phyloP scores from a whole-genome alignment of 2,888 invertebrate species.

The Macrosoma leucophasiata region DNA sequence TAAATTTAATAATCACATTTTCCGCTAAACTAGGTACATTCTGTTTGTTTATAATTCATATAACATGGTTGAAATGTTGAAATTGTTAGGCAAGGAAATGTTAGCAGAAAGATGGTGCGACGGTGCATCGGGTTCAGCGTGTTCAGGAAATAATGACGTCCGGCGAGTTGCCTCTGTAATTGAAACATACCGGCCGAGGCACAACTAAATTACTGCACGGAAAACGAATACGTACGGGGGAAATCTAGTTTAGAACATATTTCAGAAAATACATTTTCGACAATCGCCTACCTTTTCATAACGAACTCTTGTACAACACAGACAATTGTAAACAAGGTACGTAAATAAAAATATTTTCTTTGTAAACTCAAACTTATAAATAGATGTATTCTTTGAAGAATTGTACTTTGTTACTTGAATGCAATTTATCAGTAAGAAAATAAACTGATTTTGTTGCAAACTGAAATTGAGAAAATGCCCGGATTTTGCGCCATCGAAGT shows the following conservation, averaged over 20 bases:
- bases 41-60: no score
- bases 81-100: conserved; percentile 14
- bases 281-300: no score
- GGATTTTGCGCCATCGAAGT: conserved; percentile 47
- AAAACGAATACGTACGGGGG: conserved; percentile 47
- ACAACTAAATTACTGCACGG: conserved; percentile 48
- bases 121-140: conserved; percentile 25
- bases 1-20: no score
- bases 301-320: neutral
- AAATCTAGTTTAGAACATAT: conserved; percentile 47
- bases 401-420: conserved; percentile 59
- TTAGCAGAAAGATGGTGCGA: conserved; percentile 19
- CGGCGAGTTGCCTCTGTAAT: conserved; percentile 45
- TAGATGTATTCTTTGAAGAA: conserved; percentile 40
- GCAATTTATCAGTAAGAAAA: conserved; percentile 66
- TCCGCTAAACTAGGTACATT: no score
- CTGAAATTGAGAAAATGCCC: conserved; percentile 66
- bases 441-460: conserved; percentile 71
- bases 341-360: conserved; percentile 6
- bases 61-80: no score
- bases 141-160: conserved; percentile 60
- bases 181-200: conserved; percentile 47
- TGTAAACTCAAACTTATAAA: conserved; percentile 29
- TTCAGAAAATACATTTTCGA: conserved; percentile 37
- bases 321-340: neutral